Evolutionary conservation across 2,888 invertebrate species (phyloP).

Genomic region (Notodonta ziczac): DNA sequence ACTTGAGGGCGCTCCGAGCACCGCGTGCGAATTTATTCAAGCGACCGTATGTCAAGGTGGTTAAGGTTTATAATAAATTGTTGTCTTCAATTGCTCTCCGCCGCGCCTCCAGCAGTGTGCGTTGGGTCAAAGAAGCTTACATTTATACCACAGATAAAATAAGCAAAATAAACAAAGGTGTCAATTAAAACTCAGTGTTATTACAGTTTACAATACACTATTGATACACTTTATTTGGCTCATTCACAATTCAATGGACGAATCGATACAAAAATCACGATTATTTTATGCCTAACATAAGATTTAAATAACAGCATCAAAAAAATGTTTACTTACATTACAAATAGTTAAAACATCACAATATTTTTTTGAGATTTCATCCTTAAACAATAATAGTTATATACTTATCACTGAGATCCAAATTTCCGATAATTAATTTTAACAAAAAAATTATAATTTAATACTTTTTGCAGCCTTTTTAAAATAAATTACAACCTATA

Average conservation of each 20-base stretch:
- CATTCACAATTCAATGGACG: constrained; percentile 27
- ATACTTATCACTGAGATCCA: constrained; percentile 33
- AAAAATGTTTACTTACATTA: neutral
- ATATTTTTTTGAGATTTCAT: constrained; percentile 10
- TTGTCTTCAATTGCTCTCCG: too few relatives aligned
- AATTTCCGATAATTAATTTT: constrained; percentile 13
- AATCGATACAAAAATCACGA: constrained; percentile 21
- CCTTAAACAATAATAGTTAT: constrained; percentile 15
- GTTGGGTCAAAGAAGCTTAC: neutral
- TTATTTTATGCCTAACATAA: too few relatives aligned
- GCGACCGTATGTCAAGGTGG: too few relatives aligned
- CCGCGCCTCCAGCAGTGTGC: too few relatives aligned
- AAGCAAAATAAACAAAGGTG: constrained; percentile 30
- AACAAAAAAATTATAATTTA: neutral
- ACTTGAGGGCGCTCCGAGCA: too few relatives aligned
- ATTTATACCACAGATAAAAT: constrained; percentile 1
- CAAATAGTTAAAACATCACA: constrained; percentile 15
- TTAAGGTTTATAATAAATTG: too few relatives aligned
- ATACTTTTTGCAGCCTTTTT: constrained; percentile 16
- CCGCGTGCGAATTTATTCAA: too few relatives aligned
- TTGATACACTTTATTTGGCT: constrained; percentile 32
- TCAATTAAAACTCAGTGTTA: constrained; percentile 44
- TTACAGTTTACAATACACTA: constrained; percentile 29
- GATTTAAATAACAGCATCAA: neutral
- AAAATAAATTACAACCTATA: constrained; percentile 1